Percentiles rank a stretch among this genome's conserved stretches.
These are phyloP conservation scores for Miichthys miiuy DNA, from an alignment of 2,797 vertebrate genomes.

Conservation along the genomic window DNA sequence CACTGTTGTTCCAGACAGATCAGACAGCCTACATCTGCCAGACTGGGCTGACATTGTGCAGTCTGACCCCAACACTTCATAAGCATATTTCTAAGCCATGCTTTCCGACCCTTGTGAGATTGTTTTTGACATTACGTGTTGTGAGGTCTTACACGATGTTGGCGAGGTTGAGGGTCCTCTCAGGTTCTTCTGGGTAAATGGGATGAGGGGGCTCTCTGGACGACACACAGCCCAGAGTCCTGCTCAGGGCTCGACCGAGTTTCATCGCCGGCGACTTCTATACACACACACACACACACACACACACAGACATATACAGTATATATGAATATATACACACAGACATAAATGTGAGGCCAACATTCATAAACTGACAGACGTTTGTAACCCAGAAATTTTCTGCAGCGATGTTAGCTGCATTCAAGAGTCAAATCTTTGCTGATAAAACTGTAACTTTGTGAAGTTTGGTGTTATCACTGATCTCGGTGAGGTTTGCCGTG, in stretches of 20 bases:
- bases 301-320: neutral
- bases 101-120: neutral
- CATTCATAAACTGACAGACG: neutral
- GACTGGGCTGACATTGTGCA: neutral
- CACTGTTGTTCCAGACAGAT: no score
- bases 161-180: constrained; percentile 93
- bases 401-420: neutral
- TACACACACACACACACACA: constrained; percentile 19
- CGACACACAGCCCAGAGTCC: constrained; percentile 93
- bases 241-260: constrained; percentile 94
- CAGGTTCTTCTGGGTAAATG: constrained; percentile 93
- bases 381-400: neutral
- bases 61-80: no score
- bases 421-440: neutral
- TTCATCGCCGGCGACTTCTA: constrained; percentile 96
- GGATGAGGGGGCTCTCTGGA: constrained; percentile 91
- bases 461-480: neutral
- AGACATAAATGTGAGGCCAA: neutral
- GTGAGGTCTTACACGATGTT: constrained; percentile 91
- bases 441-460: neutral
- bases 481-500: neutral
- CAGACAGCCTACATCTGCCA: no score
- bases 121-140: neutral
- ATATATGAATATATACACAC: constrained; percentile 4
- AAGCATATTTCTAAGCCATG: neutral